A percentile compares a stretch with the other conserved stretches of the same genome.
Evolutionary conservation across 2,113 vertebrate species (phyloP).

Genomic region (Cyprinodon tularosa): DNA sequence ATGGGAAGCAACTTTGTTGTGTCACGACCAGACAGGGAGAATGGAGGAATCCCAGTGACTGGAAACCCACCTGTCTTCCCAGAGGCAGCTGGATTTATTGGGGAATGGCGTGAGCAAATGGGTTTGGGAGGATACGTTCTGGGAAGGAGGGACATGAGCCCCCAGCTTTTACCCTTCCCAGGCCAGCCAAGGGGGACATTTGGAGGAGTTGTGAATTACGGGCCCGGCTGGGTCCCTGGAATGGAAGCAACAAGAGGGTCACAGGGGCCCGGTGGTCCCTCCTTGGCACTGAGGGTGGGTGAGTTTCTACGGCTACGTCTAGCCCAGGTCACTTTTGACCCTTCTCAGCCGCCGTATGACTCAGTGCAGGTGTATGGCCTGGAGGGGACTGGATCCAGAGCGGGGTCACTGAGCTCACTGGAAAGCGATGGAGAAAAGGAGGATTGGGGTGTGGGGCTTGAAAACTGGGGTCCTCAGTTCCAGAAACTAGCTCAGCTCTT

Average conservation of each 20-base stretch:
- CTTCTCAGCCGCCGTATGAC: conserved; percentile 88
- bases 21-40: conserved; percentile 75
- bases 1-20: conserved; percentile 81
- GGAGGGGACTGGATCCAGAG: conserved; percentile 87
- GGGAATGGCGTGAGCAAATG: conserved; percentile 79
- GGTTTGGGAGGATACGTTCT: conserved; percentile 76
- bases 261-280: conserved; percentile 64
- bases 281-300: conserved; percentile 82
- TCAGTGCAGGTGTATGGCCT: conserved; percentile 91
- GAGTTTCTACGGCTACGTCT: conserved; percentile 86
- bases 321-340: conserved; percentile 88
- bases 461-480: conserved; percentile 89
- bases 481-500: conserved; percentile 88
- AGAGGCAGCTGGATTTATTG: conserved; percentile 72
- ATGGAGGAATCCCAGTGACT: conserved; percentile 68
- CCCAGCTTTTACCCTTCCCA: conserved; percentile 78
- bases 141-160: conserved; percentile 81
- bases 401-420: conserved; percentile 89
- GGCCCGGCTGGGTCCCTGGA: conserved; percentile 70
- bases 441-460: conserved; percentile 78
- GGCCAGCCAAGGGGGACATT: conserved; percentile 73
- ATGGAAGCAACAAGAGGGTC: conserved; percentile 65
- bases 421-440: conserved; percentile 83
- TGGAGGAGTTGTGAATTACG: conserved; percentile 73
- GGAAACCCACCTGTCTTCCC: conserved; percentile 71